Evolutionary conservation across 2,797 vertebrate species (phyloP).

Genomic region (Buceros bicornis): DNA sequence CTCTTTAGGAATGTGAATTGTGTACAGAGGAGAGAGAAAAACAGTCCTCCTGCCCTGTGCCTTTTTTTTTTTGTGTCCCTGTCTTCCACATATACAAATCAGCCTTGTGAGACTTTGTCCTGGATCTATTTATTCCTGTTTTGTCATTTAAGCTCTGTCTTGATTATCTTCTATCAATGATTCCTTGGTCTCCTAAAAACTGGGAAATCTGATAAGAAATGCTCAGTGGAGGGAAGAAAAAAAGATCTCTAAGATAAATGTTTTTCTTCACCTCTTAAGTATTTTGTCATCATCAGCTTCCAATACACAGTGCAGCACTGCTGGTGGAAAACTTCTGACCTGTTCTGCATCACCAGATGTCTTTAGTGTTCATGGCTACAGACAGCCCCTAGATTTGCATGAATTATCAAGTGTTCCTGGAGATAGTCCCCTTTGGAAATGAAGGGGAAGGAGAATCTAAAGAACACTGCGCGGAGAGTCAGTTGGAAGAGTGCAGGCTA

Average conservation of each 20-base stretch:
- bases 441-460: neutral
- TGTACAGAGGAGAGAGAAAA: neutral
- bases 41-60: neutral
- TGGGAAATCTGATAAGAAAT: neutral
- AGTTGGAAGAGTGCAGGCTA: neutral
- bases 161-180: neutral
- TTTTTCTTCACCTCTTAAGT: neutral
- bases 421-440: neutral
- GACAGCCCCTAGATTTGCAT: neutral
- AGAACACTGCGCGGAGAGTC: neutral
- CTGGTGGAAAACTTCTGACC: neutral
- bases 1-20: neutral
- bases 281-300: neutral
- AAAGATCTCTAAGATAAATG: neutral
- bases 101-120: neutral
- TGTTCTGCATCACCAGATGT: neutral
- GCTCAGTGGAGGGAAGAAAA: neutral
- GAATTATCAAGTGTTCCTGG: neutral
- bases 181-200: neutral
- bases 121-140: neutral
- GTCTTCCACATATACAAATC: neutral
- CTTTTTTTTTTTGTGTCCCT: neutral
- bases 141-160: neutral
- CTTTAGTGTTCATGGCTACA: neutral
- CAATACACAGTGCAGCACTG: neutral